Evolutionary conservation across 2,888 invertebrate genomes (phyloP).

Genomic region (Cantharis rustica): DNA sequence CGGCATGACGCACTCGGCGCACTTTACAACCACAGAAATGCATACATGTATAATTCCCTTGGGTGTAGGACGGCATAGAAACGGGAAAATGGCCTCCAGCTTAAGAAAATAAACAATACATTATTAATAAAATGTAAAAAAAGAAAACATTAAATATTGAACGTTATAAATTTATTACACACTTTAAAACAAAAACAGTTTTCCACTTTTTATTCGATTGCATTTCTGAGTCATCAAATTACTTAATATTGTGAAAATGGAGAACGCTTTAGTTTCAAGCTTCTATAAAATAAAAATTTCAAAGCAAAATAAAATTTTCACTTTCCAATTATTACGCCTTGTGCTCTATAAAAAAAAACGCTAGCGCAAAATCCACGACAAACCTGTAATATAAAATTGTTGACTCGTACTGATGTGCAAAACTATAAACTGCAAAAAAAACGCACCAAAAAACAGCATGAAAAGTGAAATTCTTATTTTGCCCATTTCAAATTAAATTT

Average conservation of each 20-base stretch:
- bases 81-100: slow-evolving; percentile 84
- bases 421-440: slow-evolving; percentile 20
- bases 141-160: not conserved
- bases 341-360: slow-evolving; percentile 13
- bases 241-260: not conserved
- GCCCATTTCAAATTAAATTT: not conserved
- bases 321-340: slow-evolving; percentile 15
- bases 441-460: not conserved
- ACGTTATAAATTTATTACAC: too few species aligned
- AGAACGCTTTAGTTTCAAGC: not conserved
- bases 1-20: slow-evolving; percentile 9
- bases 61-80: slow-evolving; percentile 79
- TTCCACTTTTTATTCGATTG: not conserved
- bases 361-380: slow-evolving; percentile 21
- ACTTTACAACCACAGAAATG: slow-evolving; percentile 45
- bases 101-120: slow-evolving; percentile 55
- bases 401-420: slow-evolving; percentile 12
- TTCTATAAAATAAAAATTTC: not conserved
- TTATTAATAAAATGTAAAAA: slow-evolving; percentile 42
- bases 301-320: slow-evolving; percentile 2
- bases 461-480: not conserved
- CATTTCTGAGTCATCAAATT: not conserved
- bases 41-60: slow-evolving; percentile 91
- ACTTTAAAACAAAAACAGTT: not conserved
- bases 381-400: slow-evolving; percentile 24